A percentile compares a stretch with the other conserved stretches of the same genome.
phyloP scores from a whole-genome alignment of 2,113 vertebrate genomes.

The Oncorhynchus tshawytscha region DNA sequence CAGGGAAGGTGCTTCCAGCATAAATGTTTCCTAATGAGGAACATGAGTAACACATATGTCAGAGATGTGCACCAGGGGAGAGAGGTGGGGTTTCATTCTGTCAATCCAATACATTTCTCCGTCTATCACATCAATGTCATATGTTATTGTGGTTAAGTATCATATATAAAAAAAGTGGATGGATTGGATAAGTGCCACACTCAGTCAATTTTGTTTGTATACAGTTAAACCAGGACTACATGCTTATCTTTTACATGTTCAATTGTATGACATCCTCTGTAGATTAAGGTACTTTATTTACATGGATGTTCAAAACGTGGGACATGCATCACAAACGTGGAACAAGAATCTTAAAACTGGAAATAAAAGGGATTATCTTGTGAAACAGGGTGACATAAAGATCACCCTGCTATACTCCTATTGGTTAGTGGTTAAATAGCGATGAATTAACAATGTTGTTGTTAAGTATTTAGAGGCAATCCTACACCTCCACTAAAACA shows the following conservation, averaged over 20 bases:
- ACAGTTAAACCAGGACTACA: background rate
- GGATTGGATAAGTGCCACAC: conserved; percentile 39
- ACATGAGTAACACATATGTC: conserved; percentile 70
- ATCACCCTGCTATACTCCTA: conserved; percentile 52
- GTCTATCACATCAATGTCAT: conserved; percentile 67
- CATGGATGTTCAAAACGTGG: background rate
- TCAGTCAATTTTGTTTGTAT: background rate
- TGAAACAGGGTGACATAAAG: conserved; percentile 53
- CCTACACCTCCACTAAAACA: conserved; percentile 53
- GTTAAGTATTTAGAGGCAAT: conserved; percentile 66
- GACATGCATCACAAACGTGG: conserved; percentile 27
- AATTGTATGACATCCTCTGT: background rate
- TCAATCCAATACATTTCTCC: conserved; percentile 65
- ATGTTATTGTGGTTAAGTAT: conserved; percentile 45
- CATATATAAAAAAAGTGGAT: conserved; percentile 22
- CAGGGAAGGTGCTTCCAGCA: conserved; percentile 59
- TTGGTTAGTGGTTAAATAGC: conserved; percentile 60
- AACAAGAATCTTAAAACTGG: conserved; percentile 26
- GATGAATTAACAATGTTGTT: conserved; percentile 68
- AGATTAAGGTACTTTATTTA: conserved; percentile 17
- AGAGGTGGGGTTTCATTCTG: conserved; percentile 64
- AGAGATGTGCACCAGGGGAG: conserved; percentile 63
- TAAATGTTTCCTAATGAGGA: conserved; percentile 75
- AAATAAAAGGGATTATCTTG: conserved; percentile 36
- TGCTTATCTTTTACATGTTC: background rate